phyloP scores from a whole-genome alignment of 23 tunicate genomes.

The Ciona savignyi region DNA sequence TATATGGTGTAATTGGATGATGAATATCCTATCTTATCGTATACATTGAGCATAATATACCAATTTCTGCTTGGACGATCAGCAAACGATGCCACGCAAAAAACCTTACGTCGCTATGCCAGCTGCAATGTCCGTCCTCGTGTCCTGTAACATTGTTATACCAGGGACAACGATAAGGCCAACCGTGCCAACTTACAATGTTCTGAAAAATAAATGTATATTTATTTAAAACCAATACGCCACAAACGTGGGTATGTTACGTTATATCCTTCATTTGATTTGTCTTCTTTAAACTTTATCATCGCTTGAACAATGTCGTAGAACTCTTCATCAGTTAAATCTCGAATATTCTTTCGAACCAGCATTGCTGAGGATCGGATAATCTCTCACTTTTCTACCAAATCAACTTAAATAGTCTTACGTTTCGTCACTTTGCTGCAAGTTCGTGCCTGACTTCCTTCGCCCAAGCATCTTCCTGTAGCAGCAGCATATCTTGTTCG shows the following conservation, averaged over 20 bases:
- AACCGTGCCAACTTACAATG: conserved; percentile 57
- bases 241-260: no score
- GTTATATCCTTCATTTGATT: conserved; percentile 5
- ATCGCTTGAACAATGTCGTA: conserved; percentile 29
- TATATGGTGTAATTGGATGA: no score
- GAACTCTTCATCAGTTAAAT: conserved; percentile 13
- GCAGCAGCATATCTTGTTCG: no score
- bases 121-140: conserved; percentile 47
- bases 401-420: no score
- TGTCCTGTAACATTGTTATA: conserved; percentile 7
- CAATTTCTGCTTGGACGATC: conserved; percentile 37
- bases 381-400: no score
- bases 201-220: conserved; percentile 18
- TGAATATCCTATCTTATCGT: no score
- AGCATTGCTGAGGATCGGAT: conserved; percentile 10
- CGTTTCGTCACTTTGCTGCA: no score
- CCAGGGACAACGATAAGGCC: conserved; percentile 64
- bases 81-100: conserved; percentile 51
- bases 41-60: no score
- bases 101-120: conserved; percentile 53
- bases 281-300: conserved; percentile 34
- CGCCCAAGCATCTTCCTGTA: no score
- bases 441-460: no score
- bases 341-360: conserved; percentile 20
- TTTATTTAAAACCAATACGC: no score